A percentile compares a stretch with the other conserved stretches of the same genome.
Evolutionary conservation across 2,113 vertebrate genomes (phyloP).

Genomic region (Melozone crissalis): DNA sequence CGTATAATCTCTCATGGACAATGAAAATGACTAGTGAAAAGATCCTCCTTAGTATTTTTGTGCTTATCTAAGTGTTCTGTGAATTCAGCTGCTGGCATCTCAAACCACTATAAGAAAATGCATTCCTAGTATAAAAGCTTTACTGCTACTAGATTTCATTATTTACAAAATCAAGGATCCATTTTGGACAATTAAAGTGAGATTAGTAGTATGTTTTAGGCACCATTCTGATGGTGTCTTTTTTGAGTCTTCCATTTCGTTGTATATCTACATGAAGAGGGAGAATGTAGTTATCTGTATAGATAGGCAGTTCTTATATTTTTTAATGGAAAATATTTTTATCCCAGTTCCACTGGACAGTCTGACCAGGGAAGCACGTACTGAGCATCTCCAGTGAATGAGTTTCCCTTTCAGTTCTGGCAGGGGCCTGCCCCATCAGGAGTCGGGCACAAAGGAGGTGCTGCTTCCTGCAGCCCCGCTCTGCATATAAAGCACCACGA

Average conservation of each 20-base stretch:
- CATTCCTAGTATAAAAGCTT: neutral
- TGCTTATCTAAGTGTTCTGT: neutral
- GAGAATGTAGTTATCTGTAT: neutral
- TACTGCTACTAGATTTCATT: neutral
- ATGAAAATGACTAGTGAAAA: neutral
- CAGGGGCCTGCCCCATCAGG: neutral
- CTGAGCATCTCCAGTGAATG: neutral
- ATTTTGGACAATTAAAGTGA: neutral
- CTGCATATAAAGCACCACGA: constrained; percentile 35
- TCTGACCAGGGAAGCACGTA: neutral
- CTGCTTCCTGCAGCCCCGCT: neutral
- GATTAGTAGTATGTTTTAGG: neutral
- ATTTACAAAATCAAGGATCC: neutral
- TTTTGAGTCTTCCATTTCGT: neutral
- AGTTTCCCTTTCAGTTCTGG: neutral
- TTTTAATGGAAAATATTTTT: neutral
- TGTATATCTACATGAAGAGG: neutral
- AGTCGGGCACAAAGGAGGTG: neutral
- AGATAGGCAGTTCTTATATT: neutral
- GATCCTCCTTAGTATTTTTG: neutral
- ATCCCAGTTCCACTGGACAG: neutral
- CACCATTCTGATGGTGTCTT: neutral
- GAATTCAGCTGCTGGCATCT: neutral
- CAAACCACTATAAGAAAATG: neutral
- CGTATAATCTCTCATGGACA: neutral